These are phyloP conservation scores for Vollenhovia emeryi DNA, from an alignment of 1,140 invertebrate genomes.

Conservation along the genomic window DNA sequence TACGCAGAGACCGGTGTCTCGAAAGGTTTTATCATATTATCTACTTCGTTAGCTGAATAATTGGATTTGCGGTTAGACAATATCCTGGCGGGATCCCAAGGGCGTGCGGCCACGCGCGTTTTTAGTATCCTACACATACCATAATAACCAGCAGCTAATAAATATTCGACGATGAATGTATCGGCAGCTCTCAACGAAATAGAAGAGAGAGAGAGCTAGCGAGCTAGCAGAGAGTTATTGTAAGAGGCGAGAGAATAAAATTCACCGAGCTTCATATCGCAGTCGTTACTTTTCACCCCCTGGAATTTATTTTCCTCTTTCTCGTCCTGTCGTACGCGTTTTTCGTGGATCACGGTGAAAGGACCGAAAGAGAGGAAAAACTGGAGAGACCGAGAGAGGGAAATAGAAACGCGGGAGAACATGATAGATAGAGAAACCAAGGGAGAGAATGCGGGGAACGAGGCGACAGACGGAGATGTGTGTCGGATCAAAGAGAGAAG, in stretches of 20 bases:
- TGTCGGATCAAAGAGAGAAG: conserved; percentile 4
- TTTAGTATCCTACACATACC: conserved; percentile 28
- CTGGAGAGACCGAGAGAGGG: not conserved
- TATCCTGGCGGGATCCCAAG: conserved; percentile 51
- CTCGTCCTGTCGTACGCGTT: conserved; percentile 50
- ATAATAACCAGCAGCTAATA: conserved; percentile 35
- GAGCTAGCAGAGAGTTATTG: conserved; percentile 33
- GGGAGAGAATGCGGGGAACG: conserved; percentile 12
- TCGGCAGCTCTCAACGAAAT: conserved; percentile 36
- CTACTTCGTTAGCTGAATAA: conserved; percentile 60
- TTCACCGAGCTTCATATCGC: conserved; percentile 70
- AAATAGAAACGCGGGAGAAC: not conserved
- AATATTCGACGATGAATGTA: conserved; percentile 58
- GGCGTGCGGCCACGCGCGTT: conserved; percentile 24
- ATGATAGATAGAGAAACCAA: conserved; percentile 41
- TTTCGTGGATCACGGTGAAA: conserved; percentile 22
- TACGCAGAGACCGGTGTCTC: conserved; percentile 46
- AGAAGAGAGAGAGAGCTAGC: conserved; percentile 42
- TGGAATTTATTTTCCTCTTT: conserved; percentile 65
- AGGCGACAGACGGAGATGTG: not conserved
- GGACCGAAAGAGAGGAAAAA: conserved; percentile 1
- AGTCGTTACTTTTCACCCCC: conserved; percentile 67
- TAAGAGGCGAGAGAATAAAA: conserved; percentile 62
- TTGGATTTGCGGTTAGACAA: conserved; percentile 55
- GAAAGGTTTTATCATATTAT: conserved; percentile 56